Conservation (phyloP, 1,140 invertebrate genomes). For the Drosophila nebulosa region DNA sequence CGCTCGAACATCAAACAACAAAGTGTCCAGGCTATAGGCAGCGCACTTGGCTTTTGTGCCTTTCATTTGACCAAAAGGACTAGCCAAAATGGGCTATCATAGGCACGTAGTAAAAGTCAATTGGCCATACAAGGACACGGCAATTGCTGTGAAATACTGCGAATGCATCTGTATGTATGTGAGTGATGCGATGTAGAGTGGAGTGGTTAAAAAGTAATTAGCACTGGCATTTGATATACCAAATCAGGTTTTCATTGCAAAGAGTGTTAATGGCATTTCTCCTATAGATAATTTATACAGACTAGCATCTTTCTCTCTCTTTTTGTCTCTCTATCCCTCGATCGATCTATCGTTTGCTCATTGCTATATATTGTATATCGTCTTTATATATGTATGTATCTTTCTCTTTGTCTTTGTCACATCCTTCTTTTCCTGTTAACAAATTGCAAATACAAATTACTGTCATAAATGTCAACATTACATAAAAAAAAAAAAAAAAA, state of each 20-base stretch:
- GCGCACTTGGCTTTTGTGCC: slow-evolving; percentile 53
- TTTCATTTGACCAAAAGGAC: slow-evolving; percentile 58
- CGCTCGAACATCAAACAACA: slow-evolving; percentile 61
- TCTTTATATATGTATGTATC: background rate
- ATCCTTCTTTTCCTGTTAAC: slow-evolving; percentile 30
- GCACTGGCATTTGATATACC: slow-evolving; percentile 38
- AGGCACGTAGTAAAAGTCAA: slow-evolving; percentile 64
- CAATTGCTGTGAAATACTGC: slow-evolving; percentile 70
- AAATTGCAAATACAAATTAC: slow-evolving; percentile 78
- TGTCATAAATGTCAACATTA: slow-evolving; percentile 77
- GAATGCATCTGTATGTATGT: background rate
- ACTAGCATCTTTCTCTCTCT: background rate
- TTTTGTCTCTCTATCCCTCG: background rate
- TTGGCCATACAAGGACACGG: slow-evolving; percentile 63
- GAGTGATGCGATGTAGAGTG: slow-evolving; percentile 40
- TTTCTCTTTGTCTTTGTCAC: background rate
- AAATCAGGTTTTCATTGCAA: slow-evolving; percentile 25
- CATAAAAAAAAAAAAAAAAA: slow-evolving; percentile 6
- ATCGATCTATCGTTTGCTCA: background rate
- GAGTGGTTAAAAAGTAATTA: slow-evolving; percentile 56
- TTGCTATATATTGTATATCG: too few relatives aligned
- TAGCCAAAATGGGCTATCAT: slow-evolving; percentile 66
- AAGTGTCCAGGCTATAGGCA: background rate
- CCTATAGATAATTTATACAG: background rate
- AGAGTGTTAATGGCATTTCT: slow-evolving; percentile 5